Evolutionary conservation across 2,888 invertebrate species (phyloP).

Genomic region (Dynastes maya): DNA sequence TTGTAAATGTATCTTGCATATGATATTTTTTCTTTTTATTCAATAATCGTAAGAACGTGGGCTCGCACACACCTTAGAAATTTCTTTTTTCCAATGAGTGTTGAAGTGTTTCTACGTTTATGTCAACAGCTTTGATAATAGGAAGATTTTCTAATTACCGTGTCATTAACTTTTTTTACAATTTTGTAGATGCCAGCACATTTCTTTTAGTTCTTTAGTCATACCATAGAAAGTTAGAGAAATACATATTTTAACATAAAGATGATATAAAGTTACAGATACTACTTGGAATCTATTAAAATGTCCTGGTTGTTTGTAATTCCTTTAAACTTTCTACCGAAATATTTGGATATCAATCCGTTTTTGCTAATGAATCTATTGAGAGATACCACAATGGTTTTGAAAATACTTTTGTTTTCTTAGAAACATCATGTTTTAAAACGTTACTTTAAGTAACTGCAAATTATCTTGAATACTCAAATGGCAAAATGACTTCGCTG

Average conservation of each 20-base stretch:
- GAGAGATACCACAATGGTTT: no score
- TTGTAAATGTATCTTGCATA: slow-evolving; percentile 40
- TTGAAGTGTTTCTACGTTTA: slow-evolving; percentile 27
- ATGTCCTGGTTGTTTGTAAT: neutral
- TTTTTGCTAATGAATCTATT: neutral
- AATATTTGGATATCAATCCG: neutral
- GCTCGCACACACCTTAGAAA: slow-evolving; percentile 33
- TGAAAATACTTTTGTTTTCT: no score
- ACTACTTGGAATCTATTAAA: neutral
- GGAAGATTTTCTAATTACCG: slow-evolving; percentile 30
- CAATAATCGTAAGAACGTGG: slow-evolving; percentile 37
- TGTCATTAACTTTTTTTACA: slow-evolving; percentile 33
- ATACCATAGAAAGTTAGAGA: slow-evolving; percentile 30
- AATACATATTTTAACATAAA: slow-evolving; percentile 28
- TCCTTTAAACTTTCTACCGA: slow-evolving; percentile 11
- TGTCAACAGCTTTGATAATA: slow-evolving; percentile 34
- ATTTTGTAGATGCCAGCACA: slow-evolving; percentile 11
- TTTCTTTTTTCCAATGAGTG: slow-evolving; percentile 34
- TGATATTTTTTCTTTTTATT: slow-evolving; percentile 28
- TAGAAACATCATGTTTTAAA: no score
- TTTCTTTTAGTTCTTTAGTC: slow-evolving; percentile 12
- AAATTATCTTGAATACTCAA: no score
- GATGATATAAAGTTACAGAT: slow-evolving; percentile 29
- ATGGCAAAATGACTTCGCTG: no score
- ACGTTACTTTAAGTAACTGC: no score